Evolutionary conservation across 2,113 vertebrate genomes (phyloP).

Genomic region (Lophura nycthemera): DNA sequence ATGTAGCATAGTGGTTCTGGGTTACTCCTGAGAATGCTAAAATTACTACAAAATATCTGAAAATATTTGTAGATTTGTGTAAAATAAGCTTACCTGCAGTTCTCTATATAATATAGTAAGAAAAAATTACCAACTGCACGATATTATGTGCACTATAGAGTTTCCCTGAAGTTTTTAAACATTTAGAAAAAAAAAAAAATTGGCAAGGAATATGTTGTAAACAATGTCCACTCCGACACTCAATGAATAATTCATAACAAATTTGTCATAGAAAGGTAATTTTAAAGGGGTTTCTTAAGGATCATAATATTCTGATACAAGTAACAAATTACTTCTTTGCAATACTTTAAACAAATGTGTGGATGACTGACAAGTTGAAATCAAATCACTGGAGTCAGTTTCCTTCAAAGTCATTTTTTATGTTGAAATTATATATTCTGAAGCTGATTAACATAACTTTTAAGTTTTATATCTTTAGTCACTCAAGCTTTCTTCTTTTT

Average conservation of each 20-base stretch:
- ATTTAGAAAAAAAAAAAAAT: conserved; percentile 35
- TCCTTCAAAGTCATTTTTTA: conserved; percentile 45
- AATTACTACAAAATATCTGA: not conserved
- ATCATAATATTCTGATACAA: conserved; percentile 33
- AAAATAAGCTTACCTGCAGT: not conserved
- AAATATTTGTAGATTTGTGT: not conserved
- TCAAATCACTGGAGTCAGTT: conserved; percentile 55
- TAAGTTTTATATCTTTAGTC: not conserved
- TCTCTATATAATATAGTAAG: not conserved
- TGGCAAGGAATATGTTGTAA: conserved; percentile 63
- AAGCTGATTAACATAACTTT: not conserved
- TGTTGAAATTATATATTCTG: conserved; percentile 50
- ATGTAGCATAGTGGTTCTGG: not conserved
- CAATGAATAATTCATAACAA: conserved; percentile 65
- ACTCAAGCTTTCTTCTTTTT: not conserved
- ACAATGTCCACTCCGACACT: conserved; percentile 20
- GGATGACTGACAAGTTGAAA: conserved; percentile 15
- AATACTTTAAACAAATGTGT: conserved; percentile 48
- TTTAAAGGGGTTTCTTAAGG: conserved; percentile 49
- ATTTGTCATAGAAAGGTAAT: conserved; percentile 40
- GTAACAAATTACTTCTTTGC: conserved; percentile 57
- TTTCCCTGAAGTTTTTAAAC: conserved; percentile 40
- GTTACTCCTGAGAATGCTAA: not conserved
- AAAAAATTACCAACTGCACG: not conserved
- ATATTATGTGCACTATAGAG: not conserved